phyloP scores from a whole-genome alignment of 2,113 vertebrate species.

The Numida meleagris region DNA sequence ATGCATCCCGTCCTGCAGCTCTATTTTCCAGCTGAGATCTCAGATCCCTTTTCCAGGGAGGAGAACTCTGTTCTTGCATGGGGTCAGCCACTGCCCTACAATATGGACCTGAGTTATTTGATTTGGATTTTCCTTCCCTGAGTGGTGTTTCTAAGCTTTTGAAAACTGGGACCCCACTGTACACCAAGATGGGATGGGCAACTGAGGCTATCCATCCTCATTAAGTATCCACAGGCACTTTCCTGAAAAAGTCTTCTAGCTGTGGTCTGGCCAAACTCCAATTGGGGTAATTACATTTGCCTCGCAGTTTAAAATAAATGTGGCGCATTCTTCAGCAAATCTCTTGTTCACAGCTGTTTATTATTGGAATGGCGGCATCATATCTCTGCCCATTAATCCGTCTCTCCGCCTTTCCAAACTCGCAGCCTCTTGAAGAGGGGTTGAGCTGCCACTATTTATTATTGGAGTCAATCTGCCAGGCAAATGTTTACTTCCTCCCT shows the following conservation, averaged over 20 bases:
- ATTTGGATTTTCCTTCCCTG: background rate
- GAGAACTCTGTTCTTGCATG: background rate
- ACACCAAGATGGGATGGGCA: background rate
- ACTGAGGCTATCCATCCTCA: background rate
- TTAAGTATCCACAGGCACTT: background rate
- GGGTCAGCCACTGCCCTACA: background rate
- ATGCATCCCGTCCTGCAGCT: background rate
- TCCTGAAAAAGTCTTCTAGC: background rate
- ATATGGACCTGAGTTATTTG: background rate
- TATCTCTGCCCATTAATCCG: constrained; percentile 18
- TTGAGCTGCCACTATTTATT: constrained; percentile 42
- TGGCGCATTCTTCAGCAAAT: background rate
- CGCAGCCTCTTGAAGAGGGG: background rate
- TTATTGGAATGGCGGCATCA: background rate
- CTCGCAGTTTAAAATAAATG: background rate
- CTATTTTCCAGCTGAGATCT: background rate
- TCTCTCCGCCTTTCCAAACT: background rate
- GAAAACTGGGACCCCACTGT: background rate
- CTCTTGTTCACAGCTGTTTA: background rate
- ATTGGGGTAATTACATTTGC: background rate
- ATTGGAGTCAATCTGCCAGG: constrained; percentile 21
- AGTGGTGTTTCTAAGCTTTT: background rate
- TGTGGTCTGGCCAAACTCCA: constrained; percentile 16
- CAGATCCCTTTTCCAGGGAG: background rate
- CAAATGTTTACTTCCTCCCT: background rate